phyloP scores from a whole-genome alignment of 2,797 vertebrate species.

The Pelobates cultripes region DNA sequence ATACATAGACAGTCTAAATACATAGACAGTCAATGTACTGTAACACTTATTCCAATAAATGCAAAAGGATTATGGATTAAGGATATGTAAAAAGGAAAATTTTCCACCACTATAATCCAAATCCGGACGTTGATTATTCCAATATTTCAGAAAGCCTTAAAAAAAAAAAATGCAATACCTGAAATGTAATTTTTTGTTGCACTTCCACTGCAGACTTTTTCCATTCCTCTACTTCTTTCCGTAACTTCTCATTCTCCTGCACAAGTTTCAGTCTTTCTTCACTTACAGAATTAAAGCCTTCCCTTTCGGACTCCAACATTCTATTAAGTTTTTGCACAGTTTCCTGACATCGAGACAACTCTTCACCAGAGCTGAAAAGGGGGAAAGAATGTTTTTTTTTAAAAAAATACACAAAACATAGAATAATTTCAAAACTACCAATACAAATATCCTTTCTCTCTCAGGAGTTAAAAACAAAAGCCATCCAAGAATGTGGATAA shows the following conservation, averaged over 20 bases:
- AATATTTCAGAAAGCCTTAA: too few species aligned
- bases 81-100: too few species aligned
- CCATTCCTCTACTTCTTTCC: conserved; percentile 81
- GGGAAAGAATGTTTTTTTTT: too few species aligned
- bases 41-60: too few species aligned
- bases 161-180: conserved; percentile 69
- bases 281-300: conserved; percentile 78
- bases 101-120: too few species aligned
- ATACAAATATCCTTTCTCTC: too few species aligned
- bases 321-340: conserved; percentile 82
- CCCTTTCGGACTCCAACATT: conserved; percentile 78
- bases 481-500: too few species aligned
- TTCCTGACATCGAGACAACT: conserved; percentile 84
- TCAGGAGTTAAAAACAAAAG: too few species aligned
- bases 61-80: too few species aligned
- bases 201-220: conserved; percentile 76
- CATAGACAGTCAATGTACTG: too few species aligned
- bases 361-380: conserved; percentile 81
- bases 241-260: conserved; percentile 84
- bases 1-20: too few species aligned
- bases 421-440: neutral
- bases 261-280: conserved; percentile 90
- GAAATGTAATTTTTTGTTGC: conserved; percentile 85
- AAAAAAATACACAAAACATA: neutral
- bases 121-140: too few species aligned